A percentile compares a stretch with the other conserved stretches of the same genome.
Conservation (phyloP, 2,888 invertebrate genomes). For the Drosophila borborema region DNA sequence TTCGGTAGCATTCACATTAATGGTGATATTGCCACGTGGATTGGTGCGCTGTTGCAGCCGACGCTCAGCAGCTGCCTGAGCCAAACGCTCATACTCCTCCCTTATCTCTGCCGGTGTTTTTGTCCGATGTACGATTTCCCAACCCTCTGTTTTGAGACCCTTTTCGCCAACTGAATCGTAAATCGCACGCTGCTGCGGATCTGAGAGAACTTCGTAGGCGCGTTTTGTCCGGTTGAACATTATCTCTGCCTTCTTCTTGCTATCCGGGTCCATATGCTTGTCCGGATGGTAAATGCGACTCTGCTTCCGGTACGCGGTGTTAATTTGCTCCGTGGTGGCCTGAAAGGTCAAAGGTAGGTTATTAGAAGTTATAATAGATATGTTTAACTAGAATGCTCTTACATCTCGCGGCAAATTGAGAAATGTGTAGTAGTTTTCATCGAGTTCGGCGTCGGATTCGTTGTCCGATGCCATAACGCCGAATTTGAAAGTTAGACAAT, state of each 20-base stretch:
- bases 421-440: conserved; percentile 95
- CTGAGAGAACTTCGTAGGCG: conserved; percentile 97
- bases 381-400: conserved; percentile 83
- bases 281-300: conserved; percentile 98
- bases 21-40: conserved; percentile 94
- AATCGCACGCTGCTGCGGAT: conserved; percentile 97
- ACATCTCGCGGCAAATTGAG: conserved; percentile 94
- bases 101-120: conserved; percentile 98
- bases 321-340: conserved; percentile 97
- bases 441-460: conserved; percentile 88
- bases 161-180: conserved; percentile 95
- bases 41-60: conserved; percentile 95
- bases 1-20: conserved; percentile 97
- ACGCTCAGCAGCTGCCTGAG: conserved; percentile 94
- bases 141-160: conserved; percentile 97
- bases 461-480: conserved; percentile 86
- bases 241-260: conserved; percentile 95
- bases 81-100: conserved; percentile 96
- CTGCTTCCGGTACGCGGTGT: conserved; percentile 95
- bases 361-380: not conserved
- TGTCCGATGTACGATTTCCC: conserved; percentile 96
- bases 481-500: conserved; percentile 28
- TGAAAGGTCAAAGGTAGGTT: conserved; percentile 83
- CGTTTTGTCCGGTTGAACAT: conserved; percentile 96
- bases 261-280: conserved; percentile 93